Conservation (phyloP, 2,797 vertebrate species). For the Propithecus perrieri region DNA sequence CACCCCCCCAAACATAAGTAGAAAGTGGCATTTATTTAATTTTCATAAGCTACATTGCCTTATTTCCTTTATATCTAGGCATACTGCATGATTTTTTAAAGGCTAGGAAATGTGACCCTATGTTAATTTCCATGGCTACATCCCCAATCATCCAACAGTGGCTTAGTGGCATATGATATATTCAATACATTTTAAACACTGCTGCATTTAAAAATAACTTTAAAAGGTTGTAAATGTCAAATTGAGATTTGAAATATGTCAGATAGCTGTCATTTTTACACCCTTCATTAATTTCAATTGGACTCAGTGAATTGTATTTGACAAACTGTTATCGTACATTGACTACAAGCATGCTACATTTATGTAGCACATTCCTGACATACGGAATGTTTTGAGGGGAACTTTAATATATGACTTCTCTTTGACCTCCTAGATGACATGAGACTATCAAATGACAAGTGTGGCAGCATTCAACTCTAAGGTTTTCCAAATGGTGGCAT, state of each 20-base stretch:
- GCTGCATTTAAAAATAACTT: conserved; percentile 81
- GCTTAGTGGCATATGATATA: conserved; percentile 61
- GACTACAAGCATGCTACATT: conserved; percentile 61
- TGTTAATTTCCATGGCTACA: conserved; percentile 71
- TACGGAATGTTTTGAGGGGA: conserved; percentile 63
- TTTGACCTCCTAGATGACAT: conserved; percentile 67
- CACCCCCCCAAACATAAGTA: background rate
- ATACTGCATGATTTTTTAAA: background rate
- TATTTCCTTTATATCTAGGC: conserved; percentile 22
- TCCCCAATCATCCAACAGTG: conserved; percentile 55
- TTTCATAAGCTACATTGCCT: background rate
- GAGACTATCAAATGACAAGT: conserved; percentile 70
- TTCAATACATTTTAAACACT: conserved; percentile 78
- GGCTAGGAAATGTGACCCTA: conserved; percentile 23
- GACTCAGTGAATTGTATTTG: conserved; percentile 79
- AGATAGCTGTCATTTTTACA: conserved; percentile 81
- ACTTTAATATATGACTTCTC: conserved; percentile 70
- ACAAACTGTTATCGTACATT: conserved; percentile 76
- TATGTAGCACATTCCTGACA: conserved; percentile 58
- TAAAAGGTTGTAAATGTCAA: conserved; percentile 81
- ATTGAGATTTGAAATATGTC: conserved; percentile 80
- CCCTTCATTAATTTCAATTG: conserved; percentile 81
- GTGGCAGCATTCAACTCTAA: conserved; percentile 61
- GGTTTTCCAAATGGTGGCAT: conserved; percentile 60
- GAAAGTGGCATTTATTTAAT: conserved; percentile 46